Conservation (phyloP, 2,113 vertebrate species). For the Tor tambroides region DNA sequence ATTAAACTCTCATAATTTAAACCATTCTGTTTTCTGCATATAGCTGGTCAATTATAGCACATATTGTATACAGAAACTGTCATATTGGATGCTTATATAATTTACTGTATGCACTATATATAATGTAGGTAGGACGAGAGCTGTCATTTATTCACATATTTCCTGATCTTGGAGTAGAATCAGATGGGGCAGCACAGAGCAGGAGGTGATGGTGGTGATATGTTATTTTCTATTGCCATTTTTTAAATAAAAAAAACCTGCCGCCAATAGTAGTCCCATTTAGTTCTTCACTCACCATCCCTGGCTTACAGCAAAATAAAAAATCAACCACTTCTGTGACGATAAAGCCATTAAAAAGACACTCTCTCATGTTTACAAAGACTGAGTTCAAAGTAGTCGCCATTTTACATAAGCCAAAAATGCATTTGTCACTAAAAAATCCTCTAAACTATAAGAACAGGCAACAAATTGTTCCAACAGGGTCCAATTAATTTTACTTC, state of each 20-base stretch:
- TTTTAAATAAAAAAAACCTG: background rate
- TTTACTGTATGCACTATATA: slow-evolving; percentile 28
- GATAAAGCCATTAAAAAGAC: background rate
- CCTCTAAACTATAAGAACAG: no score
- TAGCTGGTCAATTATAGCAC: slow-evolving; percentile 56
- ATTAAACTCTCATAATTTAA: slow-evolving; percentile 69
- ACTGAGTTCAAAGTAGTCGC: background rate
- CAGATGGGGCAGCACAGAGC: background rate
- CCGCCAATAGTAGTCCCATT: background rate
- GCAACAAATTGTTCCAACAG: background rate
- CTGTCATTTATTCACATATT: slow-evolving; percentile 30
- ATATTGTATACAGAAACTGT: slow-evolving; percentile 32
- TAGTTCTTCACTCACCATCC: background rate
- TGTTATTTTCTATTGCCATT: background rate
- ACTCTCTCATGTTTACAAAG: background rate
- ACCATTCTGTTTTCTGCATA: slow-evolving; percentile 56
- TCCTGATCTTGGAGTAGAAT: slow-evolving; percentile 12
- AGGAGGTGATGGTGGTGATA: background rate
- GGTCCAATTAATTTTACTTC: background rate
- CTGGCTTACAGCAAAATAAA: background rate
- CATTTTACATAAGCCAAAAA: slow-evolving; percentile 23
- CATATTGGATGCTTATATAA: slow-evolving; percentile 25
- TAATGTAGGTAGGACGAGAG: background rate
- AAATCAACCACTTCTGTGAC: background rate
- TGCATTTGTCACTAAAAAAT: background rate